Evolutionary conservation across 1,140 invertebrate species (phyloP), one percentile per base, ranked within the genome.

Genomic region (Drosophila virilis): DNA sequence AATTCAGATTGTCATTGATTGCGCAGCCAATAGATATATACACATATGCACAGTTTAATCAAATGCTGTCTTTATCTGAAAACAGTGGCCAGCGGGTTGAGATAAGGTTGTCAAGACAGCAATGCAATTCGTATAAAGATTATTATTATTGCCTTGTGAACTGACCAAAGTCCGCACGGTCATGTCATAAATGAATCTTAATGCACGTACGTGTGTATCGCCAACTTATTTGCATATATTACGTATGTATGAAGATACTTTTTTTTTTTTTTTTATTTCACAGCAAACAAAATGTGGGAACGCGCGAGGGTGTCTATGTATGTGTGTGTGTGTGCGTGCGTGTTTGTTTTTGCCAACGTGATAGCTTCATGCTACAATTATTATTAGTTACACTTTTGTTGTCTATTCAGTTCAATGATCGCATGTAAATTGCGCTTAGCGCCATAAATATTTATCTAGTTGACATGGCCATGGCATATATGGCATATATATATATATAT

Each of bases 101-200:
- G 51, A 52, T 52, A 52, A 52, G 51, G n/a, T 8, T 17, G 15
- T 46, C 9, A 46, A 58, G 38, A n/a, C 32, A 61, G 43, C 32
- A 17, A 43, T 67, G 64, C 64, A 66, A 66, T 58, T 58, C 52
- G 37, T 33, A 38, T 45, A 61, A 33, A 58, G 52, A 43, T 37
- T 61, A 38, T 35, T 48, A 32, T 48, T 66, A 68, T 45, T 54
- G 51, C 51, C 43, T 46, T 57, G 28, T 15, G 45, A 66, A 67
- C 12, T 54, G 70, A 38, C 13, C 70, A 73, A 73, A 73, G 71
- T 74, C 65, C 66, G 71, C 8, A 32, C 6, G 22, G 45, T 77
- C 54, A 69, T 64, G 42, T 74, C 17, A 33, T 15, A 48, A 43
- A 45, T 74, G 22, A 13, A 43, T 6, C n/a, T 40, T 8, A 8